A percentile compares a stretch with the other conserved stretches of the same genome.
phyloP scores from a whole-genome alignment of 1,140 invertebrate species.

The Drosophila burlai region DNA sequence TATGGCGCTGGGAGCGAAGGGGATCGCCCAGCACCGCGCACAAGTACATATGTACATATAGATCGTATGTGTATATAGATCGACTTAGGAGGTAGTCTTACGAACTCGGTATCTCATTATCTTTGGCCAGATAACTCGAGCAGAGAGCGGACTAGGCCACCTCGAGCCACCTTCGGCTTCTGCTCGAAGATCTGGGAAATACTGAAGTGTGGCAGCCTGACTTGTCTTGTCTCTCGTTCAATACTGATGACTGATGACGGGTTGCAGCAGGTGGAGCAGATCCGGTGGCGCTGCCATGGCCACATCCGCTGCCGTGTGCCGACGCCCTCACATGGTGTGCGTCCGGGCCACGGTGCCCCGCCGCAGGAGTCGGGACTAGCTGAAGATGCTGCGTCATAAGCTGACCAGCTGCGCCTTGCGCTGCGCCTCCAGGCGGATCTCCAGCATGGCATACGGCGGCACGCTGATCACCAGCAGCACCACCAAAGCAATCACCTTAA shows the following conservation, averaged over 20 bases:
- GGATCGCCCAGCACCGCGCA: background rate
- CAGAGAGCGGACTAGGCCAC: background rate
- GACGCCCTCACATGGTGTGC: constrained; percentile 74
- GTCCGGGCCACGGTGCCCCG: constrained; percentile 73
- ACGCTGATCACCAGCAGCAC: constrained; percentile 85
- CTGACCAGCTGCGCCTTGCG: constrained; percentile 81
- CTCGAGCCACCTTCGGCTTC: background rate
- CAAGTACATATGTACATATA: background rate
- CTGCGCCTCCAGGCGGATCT: constrained; percentile 83
- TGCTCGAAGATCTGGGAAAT: constrained; percentile 18
- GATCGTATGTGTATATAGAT: background rate
- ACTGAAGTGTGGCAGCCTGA: constrained; percentile 32
- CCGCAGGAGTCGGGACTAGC: constrained; percentile 73
- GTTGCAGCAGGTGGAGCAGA: constrained; percentile 19
- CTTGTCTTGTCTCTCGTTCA: constrained; percentile 34
- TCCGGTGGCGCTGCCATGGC: constrained; percentile 5
- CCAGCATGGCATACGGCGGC: constrained; percentile 85
- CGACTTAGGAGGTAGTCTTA: constrained; percentile 26
- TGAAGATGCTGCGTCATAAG: constrained; percentile 84
- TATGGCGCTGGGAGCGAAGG: background rate
- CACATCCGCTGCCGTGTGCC: constrained; percentile 7
- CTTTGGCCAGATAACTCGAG: background rate
- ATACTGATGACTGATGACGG: constrained; percentile 39
- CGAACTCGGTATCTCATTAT: background rate
- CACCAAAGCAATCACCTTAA: constrained; percentile 83